These are phyloP conservation scores for Symphodus melops DNA, from an alignment of 2,113 vertebrate genomes.

Conservation along the genomic window DNA sequence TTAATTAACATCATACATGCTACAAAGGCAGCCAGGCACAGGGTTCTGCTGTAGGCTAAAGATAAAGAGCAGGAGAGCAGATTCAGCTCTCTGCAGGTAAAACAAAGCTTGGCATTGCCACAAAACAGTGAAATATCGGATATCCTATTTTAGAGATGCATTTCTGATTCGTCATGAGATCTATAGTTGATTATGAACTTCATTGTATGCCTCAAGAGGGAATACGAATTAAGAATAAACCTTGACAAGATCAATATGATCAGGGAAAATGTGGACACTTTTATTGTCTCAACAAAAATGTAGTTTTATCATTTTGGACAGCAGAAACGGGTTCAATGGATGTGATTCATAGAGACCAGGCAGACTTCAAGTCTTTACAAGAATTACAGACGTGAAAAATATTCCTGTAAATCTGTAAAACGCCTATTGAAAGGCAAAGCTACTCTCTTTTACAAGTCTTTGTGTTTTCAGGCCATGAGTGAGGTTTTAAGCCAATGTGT, in stretches of 20 bases:
- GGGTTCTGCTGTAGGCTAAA: conserved; percentile 43
- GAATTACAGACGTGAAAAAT: conserved; percentile 56
- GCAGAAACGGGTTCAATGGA: conserved; percentile 27
- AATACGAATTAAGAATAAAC: conserved; percentile 5
- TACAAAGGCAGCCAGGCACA: conserved; percentile 53
- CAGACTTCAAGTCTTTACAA: conserved; percentile 45
- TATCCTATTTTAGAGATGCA: conserved; percentile 30
- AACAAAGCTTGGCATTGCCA: conserved; percentile 20
- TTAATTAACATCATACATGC: conserved; percentile 71
- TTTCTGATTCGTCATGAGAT: conserved; percentile 31
- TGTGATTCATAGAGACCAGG: conserved; percentile 48
- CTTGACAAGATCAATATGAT: conserved; percentile 8
- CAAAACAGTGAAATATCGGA: conserved; percentile 4
- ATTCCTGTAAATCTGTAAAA: conserved; percentile 52
- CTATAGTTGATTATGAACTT: conserved; percentile 18
- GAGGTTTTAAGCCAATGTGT: conserved; percentile 41
- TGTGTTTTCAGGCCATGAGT: conserved; percentile 35
- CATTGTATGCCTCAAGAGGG: conserved; percentile 17
- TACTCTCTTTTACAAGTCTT: conserved; percentile 43
- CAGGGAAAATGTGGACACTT: conserved; percentile 15
- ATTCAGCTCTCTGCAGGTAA: conserved; percentile 35
- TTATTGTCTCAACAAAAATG: conserved; percentile 18
- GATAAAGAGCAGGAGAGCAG: conserved; percentile 28
- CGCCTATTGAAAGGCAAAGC: conserved; percentile 49
- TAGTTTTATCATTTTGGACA: conserved; percentile 25